A percentile compares a stretch with the other conserved stretches of the same genome.
Conservation (phyloP, 2,113 vertebrate genomes). For the Petrocephalus zakoni region DNA sequence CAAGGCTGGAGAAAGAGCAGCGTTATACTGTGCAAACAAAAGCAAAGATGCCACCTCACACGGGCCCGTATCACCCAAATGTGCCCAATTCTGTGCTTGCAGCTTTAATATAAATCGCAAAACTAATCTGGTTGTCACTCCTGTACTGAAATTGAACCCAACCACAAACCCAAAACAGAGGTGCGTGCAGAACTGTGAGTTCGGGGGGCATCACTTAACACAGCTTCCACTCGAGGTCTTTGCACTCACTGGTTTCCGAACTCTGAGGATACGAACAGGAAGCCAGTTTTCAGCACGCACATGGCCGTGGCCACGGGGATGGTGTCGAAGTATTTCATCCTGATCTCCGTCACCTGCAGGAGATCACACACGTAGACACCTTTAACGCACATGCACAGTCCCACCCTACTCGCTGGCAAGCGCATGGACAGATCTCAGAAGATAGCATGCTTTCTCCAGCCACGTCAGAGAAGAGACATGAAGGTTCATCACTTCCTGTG, state of each 20-base stretch:
- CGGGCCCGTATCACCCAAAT: too few relatives aligned
- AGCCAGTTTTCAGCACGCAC: slow-evolving; percentile 97
- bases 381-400: not conserved
- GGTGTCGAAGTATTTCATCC: slow-evolving; percentile 96
- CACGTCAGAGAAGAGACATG: slow-evolving; percentile 20
- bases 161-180: not conserved
- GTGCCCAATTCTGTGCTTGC: not conserved
- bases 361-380: not conserved
- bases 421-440: not conserved
- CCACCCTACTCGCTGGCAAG: not conserved
- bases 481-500: not conserved
- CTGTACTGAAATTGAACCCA: not conserved
- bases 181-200: not conserved
- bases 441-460: not conserved
- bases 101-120: not conserved
- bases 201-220: too few relatives aligned
- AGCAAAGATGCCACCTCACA: too few relatives aligned
- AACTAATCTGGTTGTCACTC: not conserved
- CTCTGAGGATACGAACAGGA: slow-evolving; percentile 93
- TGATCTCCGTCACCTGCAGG: slow-evolving; percentile 88
- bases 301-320: slow-evolving; percentile 93
- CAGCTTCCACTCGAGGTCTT: not conserved
- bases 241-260: slow-evolving; percentile 97
- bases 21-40: too few relatives aligned
- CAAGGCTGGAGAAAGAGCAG: too few relatives aligned